Conservation (phyloP, 2,797 vertebrate species). For the Nyctibius grandis region DNA sequence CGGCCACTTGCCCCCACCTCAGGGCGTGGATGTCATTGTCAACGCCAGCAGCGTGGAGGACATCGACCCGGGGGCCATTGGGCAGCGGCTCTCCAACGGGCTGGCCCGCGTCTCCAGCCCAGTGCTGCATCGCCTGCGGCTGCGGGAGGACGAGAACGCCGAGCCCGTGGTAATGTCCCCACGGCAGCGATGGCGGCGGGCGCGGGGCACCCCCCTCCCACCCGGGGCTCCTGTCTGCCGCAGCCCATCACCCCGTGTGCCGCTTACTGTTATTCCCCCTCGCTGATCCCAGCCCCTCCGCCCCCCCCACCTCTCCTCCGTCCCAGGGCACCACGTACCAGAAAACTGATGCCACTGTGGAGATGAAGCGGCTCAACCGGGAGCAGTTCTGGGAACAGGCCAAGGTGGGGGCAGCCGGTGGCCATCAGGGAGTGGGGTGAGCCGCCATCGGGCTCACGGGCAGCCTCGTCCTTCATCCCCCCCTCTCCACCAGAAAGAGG, state of each 20-base stretch:
- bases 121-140: conserved; percentile 86
- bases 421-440: neutral
- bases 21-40: conserved; percentile 92
- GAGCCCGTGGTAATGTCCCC: conserved; percentile 84
- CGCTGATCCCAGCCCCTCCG: conserved; percentile 13
- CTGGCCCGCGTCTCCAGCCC: conserved; percentile 86
- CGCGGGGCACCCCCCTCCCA: neutral
- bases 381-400: conserved; percentile 98
- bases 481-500: conserved; percentile 82
- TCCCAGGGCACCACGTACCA: conserved; percentile 91
- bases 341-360: conserved; percentile 94
- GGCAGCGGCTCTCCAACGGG: conserved; percentile 91
- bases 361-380: conserved; percentile 96
- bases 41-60: conserved; percentile 96
- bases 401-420: conserved; percentile 76
- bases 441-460: rapidly evolving
- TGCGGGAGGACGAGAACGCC: conserved; percentile 83
- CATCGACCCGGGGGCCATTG: conserved; percentile 90
- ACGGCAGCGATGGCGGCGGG: rapidly evolving
- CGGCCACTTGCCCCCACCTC: neutral
- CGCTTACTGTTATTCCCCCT: neutral
- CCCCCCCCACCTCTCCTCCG: neutral
- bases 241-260: neutral
- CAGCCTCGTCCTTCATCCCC: neutral
- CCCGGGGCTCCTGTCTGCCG: neutral